Conservation (phyloP, 2,888 invertebrate genomes). For the Paralinhomoeus sp. region DNA sequence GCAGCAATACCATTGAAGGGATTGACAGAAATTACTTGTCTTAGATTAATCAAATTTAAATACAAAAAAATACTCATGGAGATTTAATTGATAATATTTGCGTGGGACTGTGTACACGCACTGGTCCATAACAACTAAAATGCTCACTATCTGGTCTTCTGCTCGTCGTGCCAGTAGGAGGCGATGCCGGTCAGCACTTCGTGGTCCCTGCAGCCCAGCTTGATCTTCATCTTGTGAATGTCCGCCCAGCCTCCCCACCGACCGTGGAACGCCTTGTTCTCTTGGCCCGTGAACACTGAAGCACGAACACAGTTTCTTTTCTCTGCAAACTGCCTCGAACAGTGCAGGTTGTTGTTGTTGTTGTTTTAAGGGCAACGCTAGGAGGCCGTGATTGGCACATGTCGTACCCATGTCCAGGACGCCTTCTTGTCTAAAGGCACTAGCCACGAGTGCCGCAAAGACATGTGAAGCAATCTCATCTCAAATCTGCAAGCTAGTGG, state of each 20-base stretch:
- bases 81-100: not conserved
- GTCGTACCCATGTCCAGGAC: no score
- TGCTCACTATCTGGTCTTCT: not conserved
- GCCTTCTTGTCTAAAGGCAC: no score
- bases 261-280: not conserved
- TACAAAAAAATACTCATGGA: no score
- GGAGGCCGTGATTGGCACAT: no score
- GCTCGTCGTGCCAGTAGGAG: not conserved
- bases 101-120: not conserved
- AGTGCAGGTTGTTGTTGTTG: no score
- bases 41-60: no score
- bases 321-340: no score
- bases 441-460: no score
- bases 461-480: no score
- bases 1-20: not conserved
- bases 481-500: no score
- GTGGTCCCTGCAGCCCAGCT: not conserved
- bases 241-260: not conserved
- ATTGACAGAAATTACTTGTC: not conserved
- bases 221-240: not conserved
- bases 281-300: not conserved
- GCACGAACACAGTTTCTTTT: not conserved
- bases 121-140: not conserved
- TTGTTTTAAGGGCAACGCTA: no score
- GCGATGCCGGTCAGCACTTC: not conserved